Percentiles rank a stretch among this genome's conserved stretches.
phyloP scores from a whole-genome alignment of 2,113 vertebrate genomes.

The Telmatochromis sp. region DNA sequence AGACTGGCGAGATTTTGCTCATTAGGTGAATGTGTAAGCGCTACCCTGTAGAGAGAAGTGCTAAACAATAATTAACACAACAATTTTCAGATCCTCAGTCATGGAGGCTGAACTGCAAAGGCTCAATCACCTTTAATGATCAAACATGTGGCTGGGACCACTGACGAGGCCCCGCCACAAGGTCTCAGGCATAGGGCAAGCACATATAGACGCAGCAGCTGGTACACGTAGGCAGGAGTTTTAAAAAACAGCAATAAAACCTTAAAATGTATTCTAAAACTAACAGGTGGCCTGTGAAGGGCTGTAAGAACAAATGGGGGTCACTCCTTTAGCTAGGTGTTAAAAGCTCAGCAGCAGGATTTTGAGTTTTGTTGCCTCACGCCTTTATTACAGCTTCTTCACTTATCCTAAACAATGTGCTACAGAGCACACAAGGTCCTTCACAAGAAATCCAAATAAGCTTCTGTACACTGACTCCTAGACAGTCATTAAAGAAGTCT shows the following conservation, averaged over 20 bases:
- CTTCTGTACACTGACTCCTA: background rate
- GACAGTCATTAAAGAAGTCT: background rate
- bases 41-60: background rate
- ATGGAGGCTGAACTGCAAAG: background rate
- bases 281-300: background rate
- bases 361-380: background rate
- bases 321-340: background rate
- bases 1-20: background rate
- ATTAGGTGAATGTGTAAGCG: background rate
- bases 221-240: background rate
- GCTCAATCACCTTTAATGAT: background rate
- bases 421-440: background rate
- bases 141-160: background rate
- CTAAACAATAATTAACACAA: background rate
- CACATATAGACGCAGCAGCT: background rate
- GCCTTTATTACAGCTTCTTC: background rate
- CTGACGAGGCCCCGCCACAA: background rate
- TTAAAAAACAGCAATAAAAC: background rate
- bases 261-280: background rate
- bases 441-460: background rate
- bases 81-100: background rate
- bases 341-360: background rate
- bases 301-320: background rate
- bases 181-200: background rate
- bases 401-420: background rate